Conservation (phyloP, 2,888 invertebrate species). For the Smittia sp. region DNA sequence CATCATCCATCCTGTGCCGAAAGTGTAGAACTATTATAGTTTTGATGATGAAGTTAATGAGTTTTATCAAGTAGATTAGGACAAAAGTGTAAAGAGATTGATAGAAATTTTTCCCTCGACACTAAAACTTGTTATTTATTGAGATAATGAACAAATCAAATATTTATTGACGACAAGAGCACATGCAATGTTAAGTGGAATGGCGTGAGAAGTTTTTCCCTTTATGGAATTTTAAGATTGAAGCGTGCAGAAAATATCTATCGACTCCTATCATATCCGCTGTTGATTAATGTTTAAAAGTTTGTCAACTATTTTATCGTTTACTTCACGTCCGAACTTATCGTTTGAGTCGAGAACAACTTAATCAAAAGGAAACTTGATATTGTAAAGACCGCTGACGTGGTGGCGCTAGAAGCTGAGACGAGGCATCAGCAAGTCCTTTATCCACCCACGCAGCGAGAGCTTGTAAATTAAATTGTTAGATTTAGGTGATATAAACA, state of each 20-base stretch:
- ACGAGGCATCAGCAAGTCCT: background rate
- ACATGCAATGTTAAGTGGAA: background rate
- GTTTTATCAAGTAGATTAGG: background rate
- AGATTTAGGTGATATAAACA: no score
- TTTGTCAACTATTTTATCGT: conserved; percentile 1
- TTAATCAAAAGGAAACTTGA: background rate
- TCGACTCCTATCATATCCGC: conserved; percentile 1
- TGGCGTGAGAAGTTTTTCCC: background rate
- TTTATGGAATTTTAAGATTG: background rate
- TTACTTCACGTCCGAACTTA: background rate
- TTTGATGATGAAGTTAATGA: background rate
- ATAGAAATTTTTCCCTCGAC: background rate
- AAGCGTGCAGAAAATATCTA: background rate
- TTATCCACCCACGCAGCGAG: no score
- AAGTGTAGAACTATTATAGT: background rate
- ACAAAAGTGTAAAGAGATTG: background rate
- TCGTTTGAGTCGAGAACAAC: background rate
- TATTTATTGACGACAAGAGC: background rate
- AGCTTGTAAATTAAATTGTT: no score
- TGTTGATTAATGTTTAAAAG: conserved; percentile 19
- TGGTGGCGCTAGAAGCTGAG: background rate
- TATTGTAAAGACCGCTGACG: background rate
- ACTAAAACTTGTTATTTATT: conserved; percentile 21
- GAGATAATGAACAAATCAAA: conserved; percentile 2
- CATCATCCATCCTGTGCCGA: conserved; percentile 20